Evolutionary conservation across 2,113 vertebrate species (phyloP), one percentile per base, ranked within the genome.

Genomic region (Bos indicus): DNA sequence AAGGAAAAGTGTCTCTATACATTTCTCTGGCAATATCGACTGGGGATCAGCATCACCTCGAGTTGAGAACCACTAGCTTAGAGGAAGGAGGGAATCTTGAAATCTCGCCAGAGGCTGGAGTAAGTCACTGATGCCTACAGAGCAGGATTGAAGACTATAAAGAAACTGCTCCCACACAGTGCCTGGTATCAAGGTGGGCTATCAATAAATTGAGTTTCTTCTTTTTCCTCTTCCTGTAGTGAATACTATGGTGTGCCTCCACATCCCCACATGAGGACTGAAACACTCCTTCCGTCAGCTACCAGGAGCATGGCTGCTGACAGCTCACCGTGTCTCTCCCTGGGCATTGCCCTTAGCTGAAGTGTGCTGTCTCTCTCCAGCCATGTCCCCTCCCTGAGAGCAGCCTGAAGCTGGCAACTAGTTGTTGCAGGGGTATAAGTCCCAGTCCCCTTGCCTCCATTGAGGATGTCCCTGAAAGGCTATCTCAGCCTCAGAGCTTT

Each of bases 401-500:
- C 10, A 86, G 33, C 46, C 10, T 1, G 2, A 5, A n/a, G 54
- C 23, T 17, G 51, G 1, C 8, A 12, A 82, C n/a, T 80, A 30
- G 25, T 40, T 56, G 9, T 30, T 25, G 14, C n/a, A 93, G 46
- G n/a, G n/a, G 19, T 54, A 0, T 19, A 54, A 51, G 15, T 56
- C 17, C 33, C 84, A 64, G 33, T 3, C n/a, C 7, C 33, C 52
- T 52, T 81, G 52, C 21, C 23, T 62, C 2, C 1, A 2, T 0
- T 51, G 57, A 28, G 6, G 43, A 21, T 30, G 12, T 30, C 28
- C 59, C 43, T 67, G 19, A 67, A 83, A 33, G 26, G 56, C n/a
- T 46, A 19, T 33, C 8, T 51, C 46, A 13, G 67, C 71, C 78
- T 88, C 21, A 2, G 28, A 77, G 54, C 14, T 67, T 10, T 15